Conservation (phyloP, 2,113 vertebrate genomes). For the Pycnonotus jocosus region DNA sequence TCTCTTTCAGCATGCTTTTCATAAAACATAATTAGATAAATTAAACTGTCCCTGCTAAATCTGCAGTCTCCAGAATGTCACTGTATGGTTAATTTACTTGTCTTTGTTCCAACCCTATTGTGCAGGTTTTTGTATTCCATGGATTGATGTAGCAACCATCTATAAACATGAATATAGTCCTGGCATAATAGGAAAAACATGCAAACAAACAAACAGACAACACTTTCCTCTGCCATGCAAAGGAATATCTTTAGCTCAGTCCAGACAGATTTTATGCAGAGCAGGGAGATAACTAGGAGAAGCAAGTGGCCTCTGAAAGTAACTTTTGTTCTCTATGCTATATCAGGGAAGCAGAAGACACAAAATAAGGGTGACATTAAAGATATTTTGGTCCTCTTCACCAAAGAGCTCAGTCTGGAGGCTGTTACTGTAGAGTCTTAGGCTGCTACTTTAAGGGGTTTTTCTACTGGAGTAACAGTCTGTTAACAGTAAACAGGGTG, state of each 20-base stretch:
- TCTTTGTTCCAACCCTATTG: not conserved
- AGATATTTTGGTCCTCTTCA: not conserved
- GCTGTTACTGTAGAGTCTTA: not conserved
- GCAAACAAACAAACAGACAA: not conserved
- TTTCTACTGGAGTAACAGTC: not conserved
- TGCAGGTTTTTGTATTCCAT: not conserved
- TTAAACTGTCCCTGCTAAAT: not conserved
- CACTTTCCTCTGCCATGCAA: not conserved
- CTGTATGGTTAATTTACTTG: not conserved
- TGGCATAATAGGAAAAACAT: not conserved
- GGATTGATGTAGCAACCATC: not conserved
- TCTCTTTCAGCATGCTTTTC: not conserved
- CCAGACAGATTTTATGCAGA: not conserved
- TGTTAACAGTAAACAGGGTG: not conserved
- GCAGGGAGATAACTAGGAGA: not conserved
- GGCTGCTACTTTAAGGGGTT: not conserved
- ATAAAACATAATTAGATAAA: not conserved
- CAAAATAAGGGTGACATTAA: not conserved
- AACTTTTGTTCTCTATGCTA: not conserved
- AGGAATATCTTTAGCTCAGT: not conserved
- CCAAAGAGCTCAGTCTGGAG: not conserved
- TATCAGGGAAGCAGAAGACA: not conserved
- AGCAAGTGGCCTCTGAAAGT: not conserved
- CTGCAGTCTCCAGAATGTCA: not conserved
- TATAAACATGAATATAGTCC: not conserved